These are phyloP conservation scores for Enteromius thamalakanensis DNA, from an alignment of 2,797 vertebrate genomes.

Conservation along the genomic window DNA sequence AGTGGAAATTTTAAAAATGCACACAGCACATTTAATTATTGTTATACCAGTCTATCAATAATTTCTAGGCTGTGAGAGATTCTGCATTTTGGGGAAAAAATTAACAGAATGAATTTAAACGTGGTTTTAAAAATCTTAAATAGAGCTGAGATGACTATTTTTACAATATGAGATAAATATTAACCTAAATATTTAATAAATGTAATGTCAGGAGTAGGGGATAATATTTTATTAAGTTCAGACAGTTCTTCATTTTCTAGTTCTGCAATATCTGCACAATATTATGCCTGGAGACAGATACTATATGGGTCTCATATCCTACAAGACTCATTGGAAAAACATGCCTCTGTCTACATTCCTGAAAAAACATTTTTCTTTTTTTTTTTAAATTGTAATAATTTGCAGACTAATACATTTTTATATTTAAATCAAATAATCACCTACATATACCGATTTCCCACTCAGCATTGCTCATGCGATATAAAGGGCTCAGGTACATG, in stretches of 20 bases:
- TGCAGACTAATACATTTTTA: background rate
- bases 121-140: background rate
- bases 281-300: background rate
- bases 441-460: background rate
- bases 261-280: background rate
- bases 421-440: background rate
- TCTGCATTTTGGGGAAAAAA: background rate
- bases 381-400: too few relatives aligned
- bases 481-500: background rate
- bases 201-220: background rate
- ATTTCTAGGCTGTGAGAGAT: background rate
- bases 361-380: background rate
- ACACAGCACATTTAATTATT: background rate
- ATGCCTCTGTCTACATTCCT: background rate
- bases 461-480: background rate
- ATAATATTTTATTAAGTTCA: constrained; percentile 8
- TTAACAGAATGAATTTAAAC: background rate
- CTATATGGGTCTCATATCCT: background rate
- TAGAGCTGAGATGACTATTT: background rate
- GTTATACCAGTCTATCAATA: background rate
- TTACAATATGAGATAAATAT: too few relatives aligned
- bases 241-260: background rate
- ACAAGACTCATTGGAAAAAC: background rate
- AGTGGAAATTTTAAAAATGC: background rate
- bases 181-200: background rate